Evolutionary conservation across 2,797 vertebrate genomes (phyloP).

Genomic region (Phataginus tetradactyla): DNA sequence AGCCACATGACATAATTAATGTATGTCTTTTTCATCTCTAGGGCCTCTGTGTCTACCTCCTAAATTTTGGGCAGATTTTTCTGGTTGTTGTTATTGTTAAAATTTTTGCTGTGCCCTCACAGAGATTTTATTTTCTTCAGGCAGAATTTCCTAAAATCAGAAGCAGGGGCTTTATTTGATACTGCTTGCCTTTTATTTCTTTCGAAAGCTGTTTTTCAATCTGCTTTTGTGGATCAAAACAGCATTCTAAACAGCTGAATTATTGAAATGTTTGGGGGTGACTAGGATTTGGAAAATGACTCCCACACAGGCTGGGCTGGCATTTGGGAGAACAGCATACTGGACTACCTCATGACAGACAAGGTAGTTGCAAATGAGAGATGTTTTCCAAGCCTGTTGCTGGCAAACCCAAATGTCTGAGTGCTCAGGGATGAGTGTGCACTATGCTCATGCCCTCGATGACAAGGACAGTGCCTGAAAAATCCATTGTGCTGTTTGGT

Average conservation of each 20-base stretch:
- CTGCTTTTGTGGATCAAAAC: not conserved
- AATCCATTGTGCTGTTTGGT: not conserved
- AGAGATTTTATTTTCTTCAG: constrained; percentile 51
- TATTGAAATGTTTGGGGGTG: constrained; percentile 22
- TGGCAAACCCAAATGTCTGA: not conserved
- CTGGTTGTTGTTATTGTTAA: not conserved
- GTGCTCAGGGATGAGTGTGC: not conserved
- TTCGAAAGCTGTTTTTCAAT: constrained; percentile 47
- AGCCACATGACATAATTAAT: not conserved
- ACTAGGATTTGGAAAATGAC: not conserved
- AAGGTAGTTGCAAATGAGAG: not conserved
- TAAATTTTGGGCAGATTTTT: not conserved
- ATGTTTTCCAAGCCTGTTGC: not conserved
- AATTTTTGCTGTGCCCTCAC: not conserved
- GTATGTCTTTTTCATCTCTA: not conserved
- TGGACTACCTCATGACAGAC: not conserved
- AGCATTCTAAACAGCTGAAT: constrained; percentile 21
- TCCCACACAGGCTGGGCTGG: not conserved
- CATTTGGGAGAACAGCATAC: not conserved
- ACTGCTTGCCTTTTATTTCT: not conserved
- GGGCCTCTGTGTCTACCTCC: not conserved
- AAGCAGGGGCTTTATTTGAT: not conserved
- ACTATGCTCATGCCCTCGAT: not conserved
- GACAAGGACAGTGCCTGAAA: not conserved
- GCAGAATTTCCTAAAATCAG: constrained; percentile 21